A percentile compares a stretch with the other conserved stretches of the same genome.
These are phyloP conservation scores for Tipula unca DNA, from an alignment of 2,888 invertebrate species.

Conservation along the genomic window DNA sequence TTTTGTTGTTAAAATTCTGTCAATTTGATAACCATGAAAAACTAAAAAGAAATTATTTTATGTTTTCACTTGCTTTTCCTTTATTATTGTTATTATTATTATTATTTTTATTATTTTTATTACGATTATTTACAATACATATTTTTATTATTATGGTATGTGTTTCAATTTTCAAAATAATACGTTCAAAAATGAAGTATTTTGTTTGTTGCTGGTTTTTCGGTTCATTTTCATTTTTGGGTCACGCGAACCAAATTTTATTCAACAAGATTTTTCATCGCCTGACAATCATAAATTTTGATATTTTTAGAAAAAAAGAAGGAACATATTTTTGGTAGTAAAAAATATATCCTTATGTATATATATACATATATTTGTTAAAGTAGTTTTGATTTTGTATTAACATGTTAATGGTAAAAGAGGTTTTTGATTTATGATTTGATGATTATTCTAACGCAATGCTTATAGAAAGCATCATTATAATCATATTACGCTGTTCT, in stretches of 20 bases:
- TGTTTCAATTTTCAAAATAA: background rate
- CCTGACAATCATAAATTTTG: background rate
- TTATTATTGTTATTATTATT: background rate
- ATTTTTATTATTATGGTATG: background rate
- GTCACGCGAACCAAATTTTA: background rate
- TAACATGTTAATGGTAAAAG: background rate
- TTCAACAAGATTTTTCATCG: slow-evolving; percentile 14
- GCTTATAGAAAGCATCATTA: too few relatives aligned
- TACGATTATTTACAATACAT: background rate
- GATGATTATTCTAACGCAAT: too few relatives aligned
- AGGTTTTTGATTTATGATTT: too few relatives aligned
- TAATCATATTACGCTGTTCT: too few relatives aligned
- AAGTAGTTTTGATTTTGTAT: background rate
- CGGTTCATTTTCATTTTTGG: background rate
- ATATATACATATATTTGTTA: background rate
- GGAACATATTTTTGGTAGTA: background rate
- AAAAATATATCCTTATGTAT: background rate
- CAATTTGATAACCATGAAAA: background rate
- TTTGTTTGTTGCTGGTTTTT: background rate
- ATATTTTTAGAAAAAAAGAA: background rate
- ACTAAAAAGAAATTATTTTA: slow-evolving; percentile 14
- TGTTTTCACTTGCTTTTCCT: background rate
- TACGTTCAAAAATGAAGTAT: background rate
- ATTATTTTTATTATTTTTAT: background rate
- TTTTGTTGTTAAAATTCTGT: background rate